These are phyloP conservation scores for Stigmatopora nigra DNA, from an alignment of 2,113 vertebrate genomes.

Conservation along the genomic window DNA sequence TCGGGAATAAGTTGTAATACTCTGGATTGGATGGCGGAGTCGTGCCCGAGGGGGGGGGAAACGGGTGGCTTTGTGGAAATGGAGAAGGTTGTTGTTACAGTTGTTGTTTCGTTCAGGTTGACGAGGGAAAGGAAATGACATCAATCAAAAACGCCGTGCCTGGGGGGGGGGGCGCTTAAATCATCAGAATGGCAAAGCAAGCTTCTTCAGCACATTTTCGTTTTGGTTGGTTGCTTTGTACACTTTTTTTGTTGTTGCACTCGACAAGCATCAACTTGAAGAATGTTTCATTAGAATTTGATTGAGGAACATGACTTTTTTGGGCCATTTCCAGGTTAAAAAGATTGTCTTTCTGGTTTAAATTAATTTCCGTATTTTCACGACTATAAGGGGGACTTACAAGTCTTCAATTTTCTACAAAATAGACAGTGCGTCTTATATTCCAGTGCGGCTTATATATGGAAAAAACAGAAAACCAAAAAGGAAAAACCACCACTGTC, in stretches of 20 bases:
- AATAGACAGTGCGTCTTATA: no score
- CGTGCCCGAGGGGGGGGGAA: constrained; percentile 43
- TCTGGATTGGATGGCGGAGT: constrained; percentile 49
- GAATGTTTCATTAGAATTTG: background rate
- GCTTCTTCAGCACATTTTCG: constrained; percentile 30
- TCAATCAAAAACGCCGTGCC: constrained; percentile 59
- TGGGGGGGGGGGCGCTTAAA: constrained; percentile 43
- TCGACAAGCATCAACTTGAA: background rate
- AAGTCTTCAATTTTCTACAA: no score
- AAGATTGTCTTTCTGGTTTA: no score
- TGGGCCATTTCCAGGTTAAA: no score
- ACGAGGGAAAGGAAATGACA: constrained; percentile 46
- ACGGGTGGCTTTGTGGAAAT: constrained; percentile 15
- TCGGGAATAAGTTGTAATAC: constrained; percentile 56
- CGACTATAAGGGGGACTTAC: no score
- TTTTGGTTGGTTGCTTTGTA: constrained; percentile 13
- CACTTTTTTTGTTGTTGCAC: no score
- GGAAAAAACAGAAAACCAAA: no score
- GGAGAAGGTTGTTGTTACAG: constrained; percentile 45
- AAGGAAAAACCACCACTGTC: no score
- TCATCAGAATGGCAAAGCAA: constrained; percentile 61
- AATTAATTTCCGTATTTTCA: no score
- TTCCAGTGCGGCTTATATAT: no score
- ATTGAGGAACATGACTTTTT: no score
- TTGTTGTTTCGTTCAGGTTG: constrained; percentile 38